A percentile compares a stretch with the other conserved stretches of the same genome.
Conservation (phyloP, 92 coral and sea anemone species). For the Pocillopora grandis region DNA sequence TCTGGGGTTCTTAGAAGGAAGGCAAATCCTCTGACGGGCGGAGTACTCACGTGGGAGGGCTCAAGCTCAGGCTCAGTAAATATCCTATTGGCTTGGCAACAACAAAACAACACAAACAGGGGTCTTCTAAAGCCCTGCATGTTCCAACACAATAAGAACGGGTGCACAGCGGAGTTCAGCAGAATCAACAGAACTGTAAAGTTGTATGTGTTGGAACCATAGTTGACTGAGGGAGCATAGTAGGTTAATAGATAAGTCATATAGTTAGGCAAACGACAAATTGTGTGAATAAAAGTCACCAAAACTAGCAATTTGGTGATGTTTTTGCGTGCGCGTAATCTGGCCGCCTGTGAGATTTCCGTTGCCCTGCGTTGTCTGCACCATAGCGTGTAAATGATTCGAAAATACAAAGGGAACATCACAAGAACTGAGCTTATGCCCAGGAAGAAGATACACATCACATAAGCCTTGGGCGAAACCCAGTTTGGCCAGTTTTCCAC, state of each 20-base stretch:
- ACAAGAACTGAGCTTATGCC: slow-evolving; percentile 63
- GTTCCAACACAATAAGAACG: slow-evolving; percentile 63
- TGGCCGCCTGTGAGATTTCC: slow-evolving; percentile 71
- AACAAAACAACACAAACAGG: slow-evolving; percentile 31
- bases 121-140: slow-evolving; percentile 60
- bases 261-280: slow-evolving; percentile 78
- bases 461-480: slow-evolving; percentile 62
- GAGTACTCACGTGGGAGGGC: slow-evolving; percentile 1
- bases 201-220: slow-evolving; percentile 75
- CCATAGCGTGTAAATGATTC: slow-evolving; percentile 65
- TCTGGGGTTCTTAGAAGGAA: slow-evolving; percentile 8
- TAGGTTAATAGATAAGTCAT: slow-evolving; percentile 62
- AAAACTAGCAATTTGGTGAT: slow-evolving; percentile 60
- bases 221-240: slow-evolving; percentile 51
- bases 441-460: slow-evolving; percentile 51
- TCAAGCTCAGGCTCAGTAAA: slow-evolving; percentile 49
- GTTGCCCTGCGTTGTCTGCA: slow-evolving; percentile 44
- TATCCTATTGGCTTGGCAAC: slow-evolving; percentile 35
- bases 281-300: slow-evolving; percentile 61
- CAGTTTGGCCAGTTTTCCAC: slow-evolving; percentile 60
- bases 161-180: slow-evolving; percentile 66
- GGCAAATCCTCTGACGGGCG: not conserved
- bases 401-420: slow-evolving; percentile 62
- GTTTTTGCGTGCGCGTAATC: slow-evolving; percentile 60
- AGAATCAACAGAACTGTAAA: slow-evolving; percentile 72